These are phyloP conservation scores for Gastrophryne carolinensis DNA, from an alignment of 2,797 vertebrate species.

Conservation along the genomic window DNA sequence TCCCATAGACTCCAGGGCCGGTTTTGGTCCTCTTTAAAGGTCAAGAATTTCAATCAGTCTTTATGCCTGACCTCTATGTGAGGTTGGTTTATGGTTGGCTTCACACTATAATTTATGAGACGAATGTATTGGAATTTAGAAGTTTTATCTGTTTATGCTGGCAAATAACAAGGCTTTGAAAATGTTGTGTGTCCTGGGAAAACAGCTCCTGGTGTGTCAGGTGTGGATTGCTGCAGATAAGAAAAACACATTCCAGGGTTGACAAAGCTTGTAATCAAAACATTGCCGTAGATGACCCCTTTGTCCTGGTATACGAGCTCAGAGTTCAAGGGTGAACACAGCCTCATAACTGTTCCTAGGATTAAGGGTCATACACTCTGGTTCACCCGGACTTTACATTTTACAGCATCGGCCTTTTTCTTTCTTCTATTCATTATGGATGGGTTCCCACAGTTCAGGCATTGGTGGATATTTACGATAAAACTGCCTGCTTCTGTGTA, in stretches of 20 bases:
- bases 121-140: background rate
- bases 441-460: constrained; percentile 17
- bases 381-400: constrained; percentile 2
- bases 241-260: constrained; percentile 41
- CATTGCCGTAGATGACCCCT: constrained; percentile 39
- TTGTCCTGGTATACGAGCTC: constrained; percentile 36
- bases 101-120: too few relatives aligned
- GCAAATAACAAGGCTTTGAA: background rate
- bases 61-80: too few relatives aligned
- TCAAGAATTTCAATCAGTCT: too few relatives aligned
- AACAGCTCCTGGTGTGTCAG: constrained; percentile 31
- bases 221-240: constrained; percentile 32
- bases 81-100: too few relatives aligned
- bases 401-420: background rate
- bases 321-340: constrained; percentile 46
- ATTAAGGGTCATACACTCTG: constrained; percentile 27
- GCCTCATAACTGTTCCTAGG: constrained; percentile 32
- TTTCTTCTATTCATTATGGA: background rate
- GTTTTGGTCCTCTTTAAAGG: too few relatives aligned
- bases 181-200: constrained; percentile 35
- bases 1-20: too few relatives aligned
- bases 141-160: constrained; percentile 11
- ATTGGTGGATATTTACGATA: background rate
- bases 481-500: too few relatives aligned
- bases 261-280: constrained; percentile 36